Evolutionary conservation across 1,140 invertebrate species (phyloP), one percentile per base, ranked within the genome.

Genomic region (Gonatopus flavifemur): DNA sequence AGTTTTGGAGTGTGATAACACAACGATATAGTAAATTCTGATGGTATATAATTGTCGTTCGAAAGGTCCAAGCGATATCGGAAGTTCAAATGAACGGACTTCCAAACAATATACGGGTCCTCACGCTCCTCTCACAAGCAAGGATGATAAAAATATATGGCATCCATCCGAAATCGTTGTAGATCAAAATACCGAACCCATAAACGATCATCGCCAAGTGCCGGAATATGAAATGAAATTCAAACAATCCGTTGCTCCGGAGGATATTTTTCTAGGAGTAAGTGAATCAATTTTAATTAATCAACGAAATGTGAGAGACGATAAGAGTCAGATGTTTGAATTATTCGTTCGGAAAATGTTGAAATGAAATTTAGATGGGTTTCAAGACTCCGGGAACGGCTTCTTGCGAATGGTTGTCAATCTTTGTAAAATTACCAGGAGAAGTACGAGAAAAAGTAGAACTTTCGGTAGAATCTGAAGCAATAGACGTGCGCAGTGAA

Each of bases 251-350:
- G 89, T 96, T 2, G 85, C 84, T 8, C 83, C 91, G 1, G 90
- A 93, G 73, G 91, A 96, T 70, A 83, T 94, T 25, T 95, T 85
- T 75, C 77, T 94, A 37, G 88, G 90, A 74, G 88, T 90, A 73
- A 67, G 57, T 62, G 2, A 37, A 12, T 13, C 7, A 42, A 48
- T 20, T 12, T 24, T 16, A n/a, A 8, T 20, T 35, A 37, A 37
- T 18, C n/a, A n/a, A n/a, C n/a, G n/a, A n/a, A n/a, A n/a, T n/a
- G n/a, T n/a, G 1, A 1, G 16, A 16, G 16, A 20, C 6, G 2
- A 13, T 32, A n/a, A 22, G 12, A 19, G 22, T 20, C 21, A 8
- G 10, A 24, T 9, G 41, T 18, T 15, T 25, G 5, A 15, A 21
- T 13, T 12, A 6, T 1, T 4, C 18, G 3, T 8, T 15, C 5